A percentile compares a stretch with the other conserved stretches of the same genome.
Evolutionary conservation across 2,888 invertebrate genomes (phyloP).

Genomic region (Patella ulyssiponensis): DNA sequence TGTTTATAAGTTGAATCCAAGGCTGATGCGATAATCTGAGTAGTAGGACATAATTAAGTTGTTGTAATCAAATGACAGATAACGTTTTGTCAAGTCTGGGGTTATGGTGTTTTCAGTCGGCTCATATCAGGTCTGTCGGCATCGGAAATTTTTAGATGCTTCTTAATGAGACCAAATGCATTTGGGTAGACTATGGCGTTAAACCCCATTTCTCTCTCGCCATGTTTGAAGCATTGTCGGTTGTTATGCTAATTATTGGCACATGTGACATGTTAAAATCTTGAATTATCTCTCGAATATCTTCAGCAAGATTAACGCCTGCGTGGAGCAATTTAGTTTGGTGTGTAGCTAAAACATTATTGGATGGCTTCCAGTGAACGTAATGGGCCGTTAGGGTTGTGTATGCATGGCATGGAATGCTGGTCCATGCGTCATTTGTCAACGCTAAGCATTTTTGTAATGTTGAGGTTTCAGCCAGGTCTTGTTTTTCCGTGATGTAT

Average conservation of each 20-base stretch:
- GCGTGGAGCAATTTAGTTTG: too few relatives aligned
- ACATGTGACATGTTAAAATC: too few relatives aligned
- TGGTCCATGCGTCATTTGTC: background rate
- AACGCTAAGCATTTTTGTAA: background rate
- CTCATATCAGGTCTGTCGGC: background rate
- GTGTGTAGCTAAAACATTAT: too few relatives aligned
- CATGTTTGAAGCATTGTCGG: background rate
- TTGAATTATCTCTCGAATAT: background rate
- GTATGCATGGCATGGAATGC: background rate
- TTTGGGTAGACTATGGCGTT: constrained; percentile 18
- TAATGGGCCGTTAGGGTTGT: background rate
- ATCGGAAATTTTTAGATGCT: background rate
- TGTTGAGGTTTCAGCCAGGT: background rate
- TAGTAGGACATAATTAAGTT: background rate
- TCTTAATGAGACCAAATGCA: constrained; percentile 7
- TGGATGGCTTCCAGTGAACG: too few relatives aligned
- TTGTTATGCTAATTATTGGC: background rate
- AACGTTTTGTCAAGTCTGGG: too few relatives aligned
- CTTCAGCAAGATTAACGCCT: background rate
- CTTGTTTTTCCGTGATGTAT: background rate
- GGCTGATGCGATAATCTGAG: constrained; percentile 2
- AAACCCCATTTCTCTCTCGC: background rate
- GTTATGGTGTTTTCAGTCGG: background rate
- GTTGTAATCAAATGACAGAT: background rate
- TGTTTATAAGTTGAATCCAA: constrained; percentile 17